phyloP scores from a whole-genome alignment of 2,888 invertebrate species.

The Archips crataeganus region DNA sequence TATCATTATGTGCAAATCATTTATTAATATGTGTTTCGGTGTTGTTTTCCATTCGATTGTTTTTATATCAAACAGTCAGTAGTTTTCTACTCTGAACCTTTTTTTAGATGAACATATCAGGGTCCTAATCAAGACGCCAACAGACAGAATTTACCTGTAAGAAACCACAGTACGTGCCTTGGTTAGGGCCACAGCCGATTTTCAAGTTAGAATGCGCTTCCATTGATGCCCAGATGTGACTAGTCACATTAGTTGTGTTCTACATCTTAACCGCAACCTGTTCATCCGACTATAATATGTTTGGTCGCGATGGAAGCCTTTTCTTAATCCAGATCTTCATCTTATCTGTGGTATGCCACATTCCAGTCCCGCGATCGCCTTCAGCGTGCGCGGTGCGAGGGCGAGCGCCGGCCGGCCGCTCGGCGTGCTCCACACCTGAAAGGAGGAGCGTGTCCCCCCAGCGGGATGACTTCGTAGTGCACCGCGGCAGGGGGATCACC shows the following conservation, averaged over 20 bases:
- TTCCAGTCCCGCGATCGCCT: slow-evolving; percentile 82
- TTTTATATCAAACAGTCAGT: background rate
- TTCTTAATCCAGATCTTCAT: too few species aligned
- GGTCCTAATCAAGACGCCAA: too few species aligned
- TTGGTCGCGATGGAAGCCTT: too few species aligned
- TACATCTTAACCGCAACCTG: too few species aligned
- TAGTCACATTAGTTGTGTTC: too few species aligned
- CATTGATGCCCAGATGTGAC: too few species aligned
- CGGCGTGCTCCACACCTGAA: slow-evolving; percentile 78
- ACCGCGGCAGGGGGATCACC: slow-evolving; percentile 91
- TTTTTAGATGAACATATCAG: background rate
- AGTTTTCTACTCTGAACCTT: background rate
- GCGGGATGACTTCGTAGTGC: slow-evolving; percentile 92
- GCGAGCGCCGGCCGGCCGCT: slow-evolving; percentile 58
- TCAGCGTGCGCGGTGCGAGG: slow-evolving; percentile 71
- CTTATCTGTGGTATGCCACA: background rate
- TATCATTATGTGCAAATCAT: background rate
- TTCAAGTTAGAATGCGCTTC: background rate
- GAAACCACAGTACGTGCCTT: background rate
- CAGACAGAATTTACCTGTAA: too few species aligned
- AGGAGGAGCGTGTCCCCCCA: slow-evolving; percentile 74
- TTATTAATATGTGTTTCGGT: background rate
- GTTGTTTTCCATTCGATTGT: background rate
- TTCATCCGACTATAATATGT: too few species aligned
- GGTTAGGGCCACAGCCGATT: background rate